These are phyloP conservation scores for Agonopterix subpropinquella DNA, from an alignment of 2,888 invertebrate genomes.

Conservation along the genomic window DNA sequence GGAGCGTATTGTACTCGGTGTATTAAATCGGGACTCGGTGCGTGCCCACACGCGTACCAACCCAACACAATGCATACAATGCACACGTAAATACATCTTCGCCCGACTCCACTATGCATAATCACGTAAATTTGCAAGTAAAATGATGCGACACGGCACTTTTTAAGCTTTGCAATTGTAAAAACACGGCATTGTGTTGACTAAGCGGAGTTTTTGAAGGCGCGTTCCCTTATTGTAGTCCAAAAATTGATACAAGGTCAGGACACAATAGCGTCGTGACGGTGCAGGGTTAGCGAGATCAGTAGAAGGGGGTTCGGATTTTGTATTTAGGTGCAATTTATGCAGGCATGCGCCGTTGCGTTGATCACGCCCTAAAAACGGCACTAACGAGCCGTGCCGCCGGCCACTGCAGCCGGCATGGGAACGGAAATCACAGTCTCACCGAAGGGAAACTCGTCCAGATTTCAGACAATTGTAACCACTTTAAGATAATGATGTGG, in stretches of 20 bases:
- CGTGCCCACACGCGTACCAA: slow-evolving; percentile 51
- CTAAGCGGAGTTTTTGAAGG: slow-evolving; percentile 30
- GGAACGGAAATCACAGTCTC: slow-evolving; percentile 54
- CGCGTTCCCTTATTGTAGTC: slow-evolving; percentile 28
- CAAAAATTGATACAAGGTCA: slow-evolving; percentile 53
- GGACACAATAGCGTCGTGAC: slow-evolving; percentile 22
- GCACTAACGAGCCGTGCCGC: slow-evolving; percentile 54
- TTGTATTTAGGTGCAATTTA: slow-evolving; percentile 47
- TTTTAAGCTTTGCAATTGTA: slow-evolving; percentile 62
- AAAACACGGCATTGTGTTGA: slow-evolving; percentile 50
- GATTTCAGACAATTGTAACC: slow-evolving; percentile 31
- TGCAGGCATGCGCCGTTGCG: slow-evolving; percentile 66
- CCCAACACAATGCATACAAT: slow-evolving; percentile 55
- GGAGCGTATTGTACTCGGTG: slow-evolving; percentile 20
- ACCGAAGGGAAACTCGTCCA: slow-evolving; percentile 32
- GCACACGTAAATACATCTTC: slow-evolving; percentile 62
- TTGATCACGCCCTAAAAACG: slow-evolving; percentile 69
- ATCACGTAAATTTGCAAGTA: slow-evolving; percentile 67
- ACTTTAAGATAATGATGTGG: slow-evolving; percentile 7
- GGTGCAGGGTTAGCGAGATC: slow-evolving; percentile 1
- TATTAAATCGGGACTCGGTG: slow-evolving; percentile 31
- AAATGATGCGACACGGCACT: slow-evolving; percentile 58
- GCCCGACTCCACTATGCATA: slow-evolving; percentile 59
- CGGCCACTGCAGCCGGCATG: slow-evolving; percentile 20
- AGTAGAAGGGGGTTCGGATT: slow-evolving; percentile 22